Base-by-base conservation (phyloP, 1,140 invertebrate species). In the Trichonephila clavata region DNA sequence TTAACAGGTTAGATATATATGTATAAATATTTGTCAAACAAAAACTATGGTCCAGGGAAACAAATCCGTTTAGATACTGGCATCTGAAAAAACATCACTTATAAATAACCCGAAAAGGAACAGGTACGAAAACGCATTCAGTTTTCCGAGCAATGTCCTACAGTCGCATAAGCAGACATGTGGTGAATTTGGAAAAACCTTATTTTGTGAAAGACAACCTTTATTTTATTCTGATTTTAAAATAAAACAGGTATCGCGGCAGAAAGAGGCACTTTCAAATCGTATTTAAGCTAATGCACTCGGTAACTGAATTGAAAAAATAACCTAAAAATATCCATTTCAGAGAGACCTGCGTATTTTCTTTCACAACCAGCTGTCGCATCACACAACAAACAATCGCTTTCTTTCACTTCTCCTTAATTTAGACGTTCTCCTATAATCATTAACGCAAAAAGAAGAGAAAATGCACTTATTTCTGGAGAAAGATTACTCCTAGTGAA, bases 401-500 rank as follows among this genome's bases (percentile, higher is more conserved):
- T 50, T 91, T 91, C 90, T 83, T 91, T 84, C 77, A 14, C n/a
- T 43, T n/a, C 3, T 18, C 60, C 43, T 91, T 91, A 81, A 91
- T 91, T 84, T 91, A 83, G 90, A 91, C 65, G 27, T 32, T 83
- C 21, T 83, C 60, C 59, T 81, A 91, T 65, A 91, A 91, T 84
- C 90, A 91, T 91, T 91, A 91, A 91, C 90, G 90, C 65, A 91
- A 63, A 91, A 91, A 91, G 16, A 60, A 65, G 57, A 57, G 16
- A n/a, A 59, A 91, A 57, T 39, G 90, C 77, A 84, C 77, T 84
- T 91, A 91, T 61, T 91, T 32, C 71, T 80, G 14, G 20, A 60
- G 88, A 88, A 60, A 80, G 21, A 91, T 71, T 27, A 81, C 71
- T 77, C 50, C 61, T 91, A 60, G 60, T 16, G 80, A 83, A 83